Conservation (phyloP, 2,113 vertebrate genomes). For the Mola mola region DNA sequence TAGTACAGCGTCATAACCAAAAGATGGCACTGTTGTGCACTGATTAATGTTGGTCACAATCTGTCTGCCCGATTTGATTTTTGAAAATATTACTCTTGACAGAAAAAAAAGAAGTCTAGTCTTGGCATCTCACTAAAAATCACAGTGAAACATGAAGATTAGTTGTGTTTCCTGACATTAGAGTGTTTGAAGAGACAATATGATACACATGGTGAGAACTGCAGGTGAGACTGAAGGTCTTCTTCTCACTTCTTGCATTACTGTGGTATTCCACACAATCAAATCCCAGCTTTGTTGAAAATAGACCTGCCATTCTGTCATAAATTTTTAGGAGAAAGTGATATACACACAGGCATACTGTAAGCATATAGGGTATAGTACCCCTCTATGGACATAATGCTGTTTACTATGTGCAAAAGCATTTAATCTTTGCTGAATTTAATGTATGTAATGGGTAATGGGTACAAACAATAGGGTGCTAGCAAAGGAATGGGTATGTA, state of each 20-base stretch:
- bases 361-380: too few species aligned
- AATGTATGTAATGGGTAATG: slow-evolving; percentile 3
- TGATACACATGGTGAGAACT: neutral
- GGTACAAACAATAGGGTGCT: neutral
- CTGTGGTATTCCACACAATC: too few species aligned
- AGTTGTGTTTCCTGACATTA: slow-evolving; percentile 4
- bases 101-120: neutral
- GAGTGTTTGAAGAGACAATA: neutral
- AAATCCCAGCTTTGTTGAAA: too few species aligned
- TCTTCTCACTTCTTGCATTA: slow-evolving; percentile 2
- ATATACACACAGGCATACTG: neutral
- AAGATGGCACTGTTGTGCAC: slow-evolving; percentile 56
- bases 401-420: too few species aligned
- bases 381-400: too few species aligned
- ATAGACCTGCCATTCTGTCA: too few species aligned
- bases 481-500: too few species aligned
- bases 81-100: slow-evolving; percentile 4
- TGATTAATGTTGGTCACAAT: slow-evolving; percentile 11
- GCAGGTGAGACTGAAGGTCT: slow-evolving; percentile 50
- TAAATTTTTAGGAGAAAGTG: too few species aligned
- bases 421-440: slow-evolving; percentile 11
- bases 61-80: slow-evolving; percentile 24
- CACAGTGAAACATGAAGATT: neutral
- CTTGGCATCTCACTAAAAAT: neutral
- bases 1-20: slow-evolving; percentile 39